Base-by-base conservation (phyloP, 2,113 vertebrate species). In the Xiphophorus couchianus region DNA sequence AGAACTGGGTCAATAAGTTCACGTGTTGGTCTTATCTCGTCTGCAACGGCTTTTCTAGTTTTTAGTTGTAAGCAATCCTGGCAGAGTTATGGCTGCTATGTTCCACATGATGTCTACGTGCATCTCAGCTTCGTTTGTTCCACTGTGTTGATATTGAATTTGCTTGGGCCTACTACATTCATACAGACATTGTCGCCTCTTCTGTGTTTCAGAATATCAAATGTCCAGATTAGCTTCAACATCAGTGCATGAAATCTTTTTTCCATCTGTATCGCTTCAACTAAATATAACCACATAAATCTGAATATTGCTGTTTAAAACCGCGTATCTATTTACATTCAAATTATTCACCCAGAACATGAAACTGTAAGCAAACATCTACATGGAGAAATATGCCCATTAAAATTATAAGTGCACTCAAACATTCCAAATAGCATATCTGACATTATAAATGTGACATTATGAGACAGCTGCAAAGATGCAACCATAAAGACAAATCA, bases 401-500 rank as follows among this genome's bases (percentile, higher is more conserved):
- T 79, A 85, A 84, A 70, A 78, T 79, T 71, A 58, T 71, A 72
- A 83, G 80, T 84, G 79, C 69, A 31, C 75, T 86, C 78, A 63
- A 81, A 74, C 70, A 71, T 80, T 85, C 61, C 19, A 83, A 74
- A 77, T 62, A 77, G 72, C 51, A 73, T 81, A 83, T 86, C 83
- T 85, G 27, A 63, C 61, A 15, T 64, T 63, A 86, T 84, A 91
- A 78, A 88, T 58, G 63, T 89, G 66, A 78, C 65, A 78, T 88
- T 71, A 66, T 37, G 60, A 89, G 85, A 84, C 90, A 91, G 84
- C 87, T 90, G 88, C 89, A 82, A 65, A 5, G 74, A 87, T 81
- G 69, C 66, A 10, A 17, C 66, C 79, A 81, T 80, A 81, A 88
- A 89, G 84, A 86, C 76, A 90, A 91, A 88, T 91, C 76, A 88